Base-by-base conservation (phyloP, 2,888 invertebrate species). In the Apantesis nais region DNA sequence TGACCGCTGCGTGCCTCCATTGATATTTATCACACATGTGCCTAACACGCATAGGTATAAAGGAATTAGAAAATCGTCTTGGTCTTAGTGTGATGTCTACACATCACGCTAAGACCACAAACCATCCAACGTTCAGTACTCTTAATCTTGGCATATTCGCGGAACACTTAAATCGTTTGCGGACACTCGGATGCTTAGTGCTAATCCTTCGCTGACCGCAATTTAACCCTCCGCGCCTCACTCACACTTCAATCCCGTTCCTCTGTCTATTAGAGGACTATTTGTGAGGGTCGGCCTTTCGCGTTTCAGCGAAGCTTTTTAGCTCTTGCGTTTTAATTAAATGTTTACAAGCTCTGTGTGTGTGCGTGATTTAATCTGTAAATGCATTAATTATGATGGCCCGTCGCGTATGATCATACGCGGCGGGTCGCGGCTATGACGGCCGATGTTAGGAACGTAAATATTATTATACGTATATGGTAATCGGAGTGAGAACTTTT, bases 131-230 rank as follows among this genome's bases (percentile, higher is more conserved):
- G 37, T 14, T 55, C 37, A 66, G 34, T 66, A 58, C 66, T 63
- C 39, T 52, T 22, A 41, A 66, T 34, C 70, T 62, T 44, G 29
- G 55, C 52, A 58, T 55, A 66, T 70, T 62, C 70, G 41, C 67
- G 52, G 64, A 16, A 39, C 70, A 65, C 71, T 74, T 70, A 75
- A 81, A 73, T 66, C 68, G 67, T 81, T 68, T 68, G 73, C 75
- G 68, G 71, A 78, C 61, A 70, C 48, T 66, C 41, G 64, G 71
- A 78, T 77, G 75, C 78, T 75, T 74, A 72, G 75, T 71, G 73
- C 73, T 83, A 80, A 83, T 83, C 76, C 67, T 64, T 71, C 60
- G 62, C 75, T 81, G 83, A 77, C 79, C 83, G 83, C 78, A 77
- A 78, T 83, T 78, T 74, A 72, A 73, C 76, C 76, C 80, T 66